Conservation (phyloP, 2,113 vertebrate species). For the Siphamia tubifer region DNA sequence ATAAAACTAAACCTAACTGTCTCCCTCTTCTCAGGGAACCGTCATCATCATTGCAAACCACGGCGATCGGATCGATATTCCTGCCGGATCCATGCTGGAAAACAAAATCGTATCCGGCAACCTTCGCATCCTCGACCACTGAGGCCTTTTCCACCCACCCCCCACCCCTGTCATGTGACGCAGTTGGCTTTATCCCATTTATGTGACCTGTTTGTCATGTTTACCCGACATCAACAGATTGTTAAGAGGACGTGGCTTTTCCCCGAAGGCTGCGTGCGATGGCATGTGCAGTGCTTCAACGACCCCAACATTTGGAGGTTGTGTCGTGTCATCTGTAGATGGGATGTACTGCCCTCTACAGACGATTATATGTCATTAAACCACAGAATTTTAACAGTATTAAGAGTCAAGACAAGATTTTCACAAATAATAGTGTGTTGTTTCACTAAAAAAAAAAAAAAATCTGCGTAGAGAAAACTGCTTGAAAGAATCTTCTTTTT, state of each 20-base stretch:
- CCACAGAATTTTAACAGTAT: too few relatives aligned
- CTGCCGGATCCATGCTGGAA: constrained; percentile 93
- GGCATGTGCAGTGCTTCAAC: constrained; percentile 25
- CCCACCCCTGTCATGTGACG: constrained; percentile 32
- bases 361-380: background rate
- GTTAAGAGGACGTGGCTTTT: constrained; percentile 6
- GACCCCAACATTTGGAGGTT: background rate
- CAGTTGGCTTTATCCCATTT: constrained; percentile 15
- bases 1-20: background rate
- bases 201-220: constrained; percentile 30
- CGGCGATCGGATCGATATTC: constrained; percentile 97
- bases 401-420: background rate
- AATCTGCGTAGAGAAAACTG: background rate
- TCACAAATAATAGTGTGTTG: background rate
- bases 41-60: constrained; percentile 99
- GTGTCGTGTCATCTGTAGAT: background rate
- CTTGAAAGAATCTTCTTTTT: too few relatives aligned
- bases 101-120: constrained; percentile 99
- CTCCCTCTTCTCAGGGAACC: constrained; percentile 84
- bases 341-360: constrained; percentile 20
- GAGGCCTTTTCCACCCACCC: constrained; percentile 47
- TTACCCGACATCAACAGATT: constrained; percentile 12
- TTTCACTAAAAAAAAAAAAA: background rate
- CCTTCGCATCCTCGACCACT: constrained; percentile 97
- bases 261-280: constrained; percentile 10